Base-by-base conservation (phyloP, 1,140 invertebrate genomes). In the Drosophila equinoxialis region DNA sequence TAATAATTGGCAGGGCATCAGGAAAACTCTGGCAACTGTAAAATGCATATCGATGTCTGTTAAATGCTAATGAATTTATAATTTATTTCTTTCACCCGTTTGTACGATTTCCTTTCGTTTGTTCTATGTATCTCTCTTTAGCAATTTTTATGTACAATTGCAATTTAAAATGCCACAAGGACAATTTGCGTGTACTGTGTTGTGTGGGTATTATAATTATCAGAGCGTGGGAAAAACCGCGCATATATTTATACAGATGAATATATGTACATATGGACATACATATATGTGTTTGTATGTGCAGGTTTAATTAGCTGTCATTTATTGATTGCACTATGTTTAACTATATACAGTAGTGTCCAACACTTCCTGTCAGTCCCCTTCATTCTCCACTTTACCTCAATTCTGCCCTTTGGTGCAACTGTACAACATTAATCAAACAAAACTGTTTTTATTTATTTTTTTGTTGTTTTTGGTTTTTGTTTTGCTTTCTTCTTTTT, bases 61-160 rank as follows among this genome's bases (percentile, higher is more conserved):
- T 74, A 71, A 73, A 79, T 77, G 83, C 76, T 82, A 79, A 86
- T 86, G 69, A 79, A 87, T 87, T 87, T 77, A 83, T 87, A 86
- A 86, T 79, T 65, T 57, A 65, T 69, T 79, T 82, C 59, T 51
- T 67, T 76, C 74, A 71, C 79, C 69, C 66, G 69, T 61, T 30
- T 30, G 30, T 6, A 30, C 30, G 30, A 30, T 30, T 64, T 67
- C 79, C 72, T 71, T 42, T 58, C 17, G 13, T n/a, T 4, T 67
- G 66, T 66, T 82, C 72, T 71, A 67, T 73, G 48, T 10, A 11
- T 11, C 1, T 39, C 37, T 39, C 41, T 39, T 35, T 65, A 23
- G 42, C 30, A 30, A 30, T 30, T 30, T 30, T 30, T 30, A 6
- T 30, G 3, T 30, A 70, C 69, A 79, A 77, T 71, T 71, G 41